Conservation (phyloP, 2,113 vertebrate species). For the Aegypius monachus region DNA sequence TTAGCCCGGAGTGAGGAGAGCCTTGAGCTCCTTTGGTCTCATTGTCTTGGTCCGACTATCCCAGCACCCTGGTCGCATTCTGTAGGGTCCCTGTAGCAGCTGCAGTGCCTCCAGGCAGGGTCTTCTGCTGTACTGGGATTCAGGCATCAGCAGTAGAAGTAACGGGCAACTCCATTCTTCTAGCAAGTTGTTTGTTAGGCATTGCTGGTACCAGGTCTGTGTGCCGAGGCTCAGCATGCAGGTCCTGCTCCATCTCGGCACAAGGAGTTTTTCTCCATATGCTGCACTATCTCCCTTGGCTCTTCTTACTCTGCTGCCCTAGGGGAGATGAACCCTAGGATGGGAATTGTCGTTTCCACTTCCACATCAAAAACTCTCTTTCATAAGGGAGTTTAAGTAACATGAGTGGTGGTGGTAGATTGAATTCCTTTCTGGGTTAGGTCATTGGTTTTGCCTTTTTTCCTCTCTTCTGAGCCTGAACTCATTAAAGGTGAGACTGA, state of each 20-base stretch:
- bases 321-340: not conserved
- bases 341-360: rapidly evolving
- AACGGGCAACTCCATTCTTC: not conserved
- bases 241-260: rapidly evolving
- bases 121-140: not conserved
- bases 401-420: not conserved
- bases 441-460: not conserved
- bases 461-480: not conserved
- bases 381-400: not conserved
- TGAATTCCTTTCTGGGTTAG: not conserved
- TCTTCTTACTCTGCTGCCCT: not conserved
- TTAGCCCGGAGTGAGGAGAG: not conserved
- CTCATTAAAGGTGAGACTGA: not conserved
- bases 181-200: not conserved
- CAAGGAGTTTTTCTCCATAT: not conserved
- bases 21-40: not conserved
- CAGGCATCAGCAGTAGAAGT: not conserved
- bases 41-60: rapidly evolving
- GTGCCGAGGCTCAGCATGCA: not conserved
- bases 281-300: not conserved
- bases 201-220: not conserved
- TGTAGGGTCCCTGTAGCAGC: not conserved
- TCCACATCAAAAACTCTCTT: not conserved
- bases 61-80: not conserved
- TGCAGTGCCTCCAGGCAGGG: not conserved